Base-by-base conservation (phyloP, 2,888 invertebrate species). In the Cerceris ruficornis region DNA sequence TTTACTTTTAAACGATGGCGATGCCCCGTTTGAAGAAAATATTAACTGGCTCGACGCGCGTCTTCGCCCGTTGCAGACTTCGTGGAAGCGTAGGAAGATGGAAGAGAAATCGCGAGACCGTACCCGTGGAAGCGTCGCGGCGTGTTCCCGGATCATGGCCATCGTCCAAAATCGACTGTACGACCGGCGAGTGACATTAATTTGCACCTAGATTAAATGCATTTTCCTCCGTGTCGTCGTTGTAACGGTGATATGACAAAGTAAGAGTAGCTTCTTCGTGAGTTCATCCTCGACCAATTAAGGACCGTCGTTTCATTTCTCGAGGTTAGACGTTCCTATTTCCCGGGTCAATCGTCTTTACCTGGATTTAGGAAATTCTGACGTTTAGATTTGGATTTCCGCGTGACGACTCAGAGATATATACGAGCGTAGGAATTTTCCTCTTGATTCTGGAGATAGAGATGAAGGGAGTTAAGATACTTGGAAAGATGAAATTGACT, bases 111-210 rank as follows among this genome's bases (percentile, higher is more conserved):
- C 62, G 70, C 54, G 66, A 70, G 60, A 69, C 70, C 57, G 54
- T 46, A 57, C 15, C 28, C 28, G 15, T 60, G 46, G 54, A 8
- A 64, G 54, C 42, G 41, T 65, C 55, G 58, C 43, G 61, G 58
- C 43, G 61, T 49, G 62, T 71, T 58, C 14, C 62, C 42, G 60
- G 54, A 73, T 71, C 54, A 15, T 84, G 84, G 82, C 76, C 64
- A 11, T n/a, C 54, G 69, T 78, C 85, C 85, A 82, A 84, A 81
- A 78, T 75, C 57, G 64, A 75, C 75, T 75, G 59, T 73, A 77
- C 46, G 65, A 73, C 67, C 59, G 66, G 64, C 46, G 60, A 65
- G 73, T 57, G 68, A 77, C 75, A 77, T 84, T 83, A 77, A 83
- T 83, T 83, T 77, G 65, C 77, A 72, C 57, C 59, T 62, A 65